Conservation (phyloP, 2,113 vertebrate species). For the Calyptomena viridis region DNA sequence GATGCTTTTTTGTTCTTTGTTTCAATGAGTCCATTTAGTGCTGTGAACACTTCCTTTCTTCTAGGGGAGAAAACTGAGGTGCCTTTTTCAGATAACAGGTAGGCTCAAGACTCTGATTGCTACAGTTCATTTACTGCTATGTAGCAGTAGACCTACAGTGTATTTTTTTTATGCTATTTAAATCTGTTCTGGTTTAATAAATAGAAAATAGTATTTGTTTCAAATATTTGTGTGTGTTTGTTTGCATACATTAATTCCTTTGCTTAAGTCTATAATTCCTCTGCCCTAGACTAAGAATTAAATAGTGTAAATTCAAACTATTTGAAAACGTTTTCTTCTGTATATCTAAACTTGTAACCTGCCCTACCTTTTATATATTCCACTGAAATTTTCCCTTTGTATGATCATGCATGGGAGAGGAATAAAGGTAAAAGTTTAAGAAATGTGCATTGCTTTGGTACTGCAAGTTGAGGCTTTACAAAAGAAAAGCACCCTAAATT, state of each 20-base stretch:
- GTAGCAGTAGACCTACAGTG: not conserved
- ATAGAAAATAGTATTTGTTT: not conserved
- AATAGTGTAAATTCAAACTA: not conserved
- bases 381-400: not conserved
- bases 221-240: not conserved
- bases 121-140: not conserved
- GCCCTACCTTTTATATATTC: not conserved
- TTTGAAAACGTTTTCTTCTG: not conserved
- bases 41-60: not conserved
- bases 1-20: not conserved
- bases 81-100: not conserved
- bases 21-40: not conserved
- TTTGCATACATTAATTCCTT: not conserved
- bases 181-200: not conserved
- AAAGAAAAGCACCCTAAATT: not conserved
- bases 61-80: not conserved
- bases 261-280: not conserved
- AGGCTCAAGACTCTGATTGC: not conserved
- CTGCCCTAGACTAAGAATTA: not conserved
- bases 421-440: not conserved
- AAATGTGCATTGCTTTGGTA: not conserved
- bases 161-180: not conserved
- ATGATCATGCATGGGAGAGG: not conserved
- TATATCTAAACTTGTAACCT: not conserved
- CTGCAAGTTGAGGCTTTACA: not conserved